These are phyloP conservation scores for Cynopterus brachyotis DNA, from an alignment of 2,113 vertebrate species.

Conservation along the genomic window DNA sequence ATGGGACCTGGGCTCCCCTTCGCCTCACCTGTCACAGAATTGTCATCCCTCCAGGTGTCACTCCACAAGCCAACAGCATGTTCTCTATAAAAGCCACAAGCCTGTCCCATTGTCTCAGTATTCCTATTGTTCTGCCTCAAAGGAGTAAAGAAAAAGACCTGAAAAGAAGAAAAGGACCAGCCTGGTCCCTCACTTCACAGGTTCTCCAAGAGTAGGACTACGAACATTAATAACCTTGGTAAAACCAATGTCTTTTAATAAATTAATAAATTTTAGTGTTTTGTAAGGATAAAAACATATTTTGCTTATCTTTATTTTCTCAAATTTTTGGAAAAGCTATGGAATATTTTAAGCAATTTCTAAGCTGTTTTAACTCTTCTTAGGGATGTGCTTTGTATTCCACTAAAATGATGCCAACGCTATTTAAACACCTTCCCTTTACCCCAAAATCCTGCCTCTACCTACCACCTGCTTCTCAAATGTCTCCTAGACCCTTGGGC, in stretches of 20 bases:
- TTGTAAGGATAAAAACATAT: not conserved
- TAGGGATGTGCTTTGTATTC: not conserved
- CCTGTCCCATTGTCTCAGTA: constrained; percentile 52
- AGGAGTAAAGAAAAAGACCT: not conserved
- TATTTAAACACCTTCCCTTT: not conserved
- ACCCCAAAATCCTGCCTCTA: not conserved
- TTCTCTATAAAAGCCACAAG: not conserved
- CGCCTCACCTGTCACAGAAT: not conserved
- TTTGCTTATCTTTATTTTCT: constrained; percentile 36
- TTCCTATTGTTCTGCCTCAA: constrained; percentile 47
- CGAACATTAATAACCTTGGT: constrained; percentile 50
- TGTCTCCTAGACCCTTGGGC: not conserved
- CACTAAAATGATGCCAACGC: not conserved
- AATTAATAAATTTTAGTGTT: not conserved
- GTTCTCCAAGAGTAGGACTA: not conserved
- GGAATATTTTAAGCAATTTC: not conserved
- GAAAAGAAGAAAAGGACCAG: constrained; percentile 48
- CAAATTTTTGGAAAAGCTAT: not conserved
- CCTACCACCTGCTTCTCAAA: not conserved
- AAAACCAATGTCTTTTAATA: constrained; percentile 25
- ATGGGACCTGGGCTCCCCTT: not conserved
- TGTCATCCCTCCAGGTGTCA: not conserved
- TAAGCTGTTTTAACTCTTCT: not conserved
- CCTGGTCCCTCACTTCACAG: not conserved
- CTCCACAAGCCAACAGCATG: not conserved